Conservation (phyloP, 2,797 vertebrate genomes). For the Tragopan temminckii region DNA sequence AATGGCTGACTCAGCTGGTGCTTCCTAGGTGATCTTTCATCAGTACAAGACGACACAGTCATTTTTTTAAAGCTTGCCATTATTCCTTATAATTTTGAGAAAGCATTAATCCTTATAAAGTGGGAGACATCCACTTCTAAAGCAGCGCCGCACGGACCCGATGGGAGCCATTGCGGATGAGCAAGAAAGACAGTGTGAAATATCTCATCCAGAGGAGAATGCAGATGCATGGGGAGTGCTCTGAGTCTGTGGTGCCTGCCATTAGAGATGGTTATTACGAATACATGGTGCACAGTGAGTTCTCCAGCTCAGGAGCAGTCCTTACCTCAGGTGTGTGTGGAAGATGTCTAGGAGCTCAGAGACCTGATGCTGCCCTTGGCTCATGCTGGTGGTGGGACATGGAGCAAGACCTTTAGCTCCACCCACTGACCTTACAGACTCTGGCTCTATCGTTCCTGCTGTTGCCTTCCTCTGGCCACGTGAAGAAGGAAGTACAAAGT, state of each 20-base stretch:
- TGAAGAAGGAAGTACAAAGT: background rate
- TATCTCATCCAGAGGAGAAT: background rate
- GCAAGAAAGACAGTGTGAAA: fast-evolving
- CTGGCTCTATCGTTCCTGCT: background rate
- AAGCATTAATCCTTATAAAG: background rate
- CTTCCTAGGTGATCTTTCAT: background rate
- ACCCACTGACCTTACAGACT: background rate
- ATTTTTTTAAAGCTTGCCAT: background rate
- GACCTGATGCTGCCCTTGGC: background rate
- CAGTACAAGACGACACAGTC: background rate
- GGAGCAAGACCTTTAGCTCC: background rate
- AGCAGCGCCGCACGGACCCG: fast-evolving
- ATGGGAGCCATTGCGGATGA: fast-evolving
- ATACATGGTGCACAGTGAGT: fast-evolving
- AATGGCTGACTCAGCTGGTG: constrained; percentile 11
- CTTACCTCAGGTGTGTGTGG: fast-evolving
- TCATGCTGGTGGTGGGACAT: background rate
- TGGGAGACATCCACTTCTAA: background rate
- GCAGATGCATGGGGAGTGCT: background rate
- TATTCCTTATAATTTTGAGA: background rate
- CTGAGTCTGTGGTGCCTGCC: background rate
- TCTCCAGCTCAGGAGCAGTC: background rate
- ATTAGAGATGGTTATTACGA: background rate
- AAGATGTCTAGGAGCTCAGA: background rate
- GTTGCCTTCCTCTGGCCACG: fast-evolving